Evolutionary conservation across 1,140 invertebrate genomes (phyloP).

Genomic region (Cyclargus thomasi): DNA sequence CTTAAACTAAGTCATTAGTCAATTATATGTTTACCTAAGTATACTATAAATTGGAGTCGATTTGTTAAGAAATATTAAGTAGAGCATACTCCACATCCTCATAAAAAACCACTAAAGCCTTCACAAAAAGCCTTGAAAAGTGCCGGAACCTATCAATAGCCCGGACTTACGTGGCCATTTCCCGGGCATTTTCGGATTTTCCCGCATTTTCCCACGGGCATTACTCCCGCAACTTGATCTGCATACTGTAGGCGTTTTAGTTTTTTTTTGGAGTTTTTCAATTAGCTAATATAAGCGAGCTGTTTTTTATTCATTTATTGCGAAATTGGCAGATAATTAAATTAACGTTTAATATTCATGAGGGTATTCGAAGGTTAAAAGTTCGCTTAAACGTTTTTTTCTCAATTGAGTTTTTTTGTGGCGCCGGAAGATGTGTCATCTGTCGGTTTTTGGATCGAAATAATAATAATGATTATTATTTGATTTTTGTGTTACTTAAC

Average conservation of each 20-base stretch:
- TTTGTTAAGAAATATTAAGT: conserved; percentile 22
- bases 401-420: too few relatives aligned
- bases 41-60: neutral
- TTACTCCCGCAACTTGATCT: conserved; percentile 44
- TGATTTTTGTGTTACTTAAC: too few relatives aligned
- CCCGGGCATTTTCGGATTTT: conserved; percentile 34
- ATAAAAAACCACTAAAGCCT: conserved; percentile 36
- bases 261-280: conserved; percentile 17
- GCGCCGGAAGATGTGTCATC: too few relatives aligned
- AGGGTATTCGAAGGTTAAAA: neutral
- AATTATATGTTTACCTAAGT: too few relatives aligned
- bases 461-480: too few relatives aligned
- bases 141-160: conserved; percentile 58
- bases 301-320: conserved; percentile 14
- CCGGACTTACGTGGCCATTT: conserved; percentile 39
- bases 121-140: conserved; percentile 40
- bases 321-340: conserved; percentile 1
- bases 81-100: conserved; percentile 32
- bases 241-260: conserved; percentile 42
- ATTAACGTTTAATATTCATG: neutral
- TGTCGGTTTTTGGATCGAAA: neutral
- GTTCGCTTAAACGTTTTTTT: neutral
- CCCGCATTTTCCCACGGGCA: conserved; percentile 36
- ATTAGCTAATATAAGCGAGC: conserved; percentile 7
- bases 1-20: too few relatives aligned